These are phyloP conservation scores for Amphilophus citrinellus DNA, from an alignment of 2,113 vertebrate genomes.

Conservation along the genomic window DNA sequence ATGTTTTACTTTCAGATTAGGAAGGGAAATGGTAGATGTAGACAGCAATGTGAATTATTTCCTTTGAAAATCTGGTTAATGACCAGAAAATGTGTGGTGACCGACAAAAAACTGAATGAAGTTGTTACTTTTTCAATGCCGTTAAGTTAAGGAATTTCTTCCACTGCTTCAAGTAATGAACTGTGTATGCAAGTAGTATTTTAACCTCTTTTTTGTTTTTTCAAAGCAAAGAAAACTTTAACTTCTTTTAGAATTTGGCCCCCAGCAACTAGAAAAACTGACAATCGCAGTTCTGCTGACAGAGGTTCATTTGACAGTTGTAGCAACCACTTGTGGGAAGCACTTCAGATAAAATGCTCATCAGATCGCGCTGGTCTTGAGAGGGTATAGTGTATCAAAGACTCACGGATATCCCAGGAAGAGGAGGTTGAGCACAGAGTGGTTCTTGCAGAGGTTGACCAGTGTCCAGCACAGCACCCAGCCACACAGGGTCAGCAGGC, in stretches of 20 bases:
- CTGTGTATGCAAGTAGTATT: background rate
- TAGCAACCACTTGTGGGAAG: background rate
- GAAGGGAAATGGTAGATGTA: background rate
- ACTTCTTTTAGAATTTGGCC: background rate
- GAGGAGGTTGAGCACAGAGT: constrained; percentile 97
- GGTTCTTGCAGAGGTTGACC: constrained; percentile 93
- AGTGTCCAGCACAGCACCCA: constrained; percentile 98
- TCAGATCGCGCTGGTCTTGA: constrained; percentile 2
- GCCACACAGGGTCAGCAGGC: constrained; percentile 93
- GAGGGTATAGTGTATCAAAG: background rate
- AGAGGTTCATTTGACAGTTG: background rate
- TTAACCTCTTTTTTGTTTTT: background rate
- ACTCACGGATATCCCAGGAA: constrained; percentile 99
- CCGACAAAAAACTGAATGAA: background rate
- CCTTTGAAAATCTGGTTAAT: background rate
- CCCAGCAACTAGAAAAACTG: background rate
- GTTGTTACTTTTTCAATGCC: background rate
- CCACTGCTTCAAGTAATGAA: background rate
- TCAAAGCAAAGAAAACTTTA: background rate
- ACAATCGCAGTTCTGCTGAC: background rate
- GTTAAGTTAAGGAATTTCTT: background rate
- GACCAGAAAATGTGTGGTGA: background rate
- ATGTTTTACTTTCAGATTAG: constrained; percentile 9
- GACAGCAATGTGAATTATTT: background rate
- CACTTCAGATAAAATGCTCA: background rate